Conservation (phyloP, 92 coral and sea anemone species). For the Montipora capitata region DNA sequence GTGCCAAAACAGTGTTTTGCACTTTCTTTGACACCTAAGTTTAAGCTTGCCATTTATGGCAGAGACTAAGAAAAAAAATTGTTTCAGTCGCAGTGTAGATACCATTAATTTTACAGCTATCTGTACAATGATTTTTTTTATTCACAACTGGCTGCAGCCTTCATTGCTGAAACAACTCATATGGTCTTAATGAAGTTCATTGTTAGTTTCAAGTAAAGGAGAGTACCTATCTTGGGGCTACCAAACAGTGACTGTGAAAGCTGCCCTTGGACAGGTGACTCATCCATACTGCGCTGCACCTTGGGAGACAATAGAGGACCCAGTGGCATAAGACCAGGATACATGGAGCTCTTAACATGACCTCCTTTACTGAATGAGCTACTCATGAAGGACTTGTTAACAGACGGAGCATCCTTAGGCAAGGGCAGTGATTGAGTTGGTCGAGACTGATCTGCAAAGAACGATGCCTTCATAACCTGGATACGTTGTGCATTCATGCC, state of each 20-base stretch:
- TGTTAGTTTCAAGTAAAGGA: neutral
- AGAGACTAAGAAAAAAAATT: no score
- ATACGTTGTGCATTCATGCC: slow-evolving; percentile 98
- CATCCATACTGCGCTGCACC: slow-evolving; percentile 64
- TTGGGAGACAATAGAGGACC: slow-evolving; percentile 82
- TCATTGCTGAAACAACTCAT: no score
- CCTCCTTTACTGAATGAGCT: slow-evolving; percentile 53
- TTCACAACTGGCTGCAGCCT: no score
- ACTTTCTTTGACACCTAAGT: no score
- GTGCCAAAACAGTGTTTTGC: no score
- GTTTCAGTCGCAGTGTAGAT: no score
- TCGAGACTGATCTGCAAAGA: slow-evolving; percentile 90
- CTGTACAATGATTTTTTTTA: no score
- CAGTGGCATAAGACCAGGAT: slow-evolving; percentile 39
- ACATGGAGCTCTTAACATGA: slow-evolving; percentile 48
- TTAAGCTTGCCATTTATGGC: no score
- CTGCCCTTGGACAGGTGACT: slow-evolving; percentile 30
- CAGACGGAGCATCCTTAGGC: slow-evolving; percentile 46
- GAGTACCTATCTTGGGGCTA: slow-evolving; percentile 86
- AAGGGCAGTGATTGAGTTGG: slow-evolving; percentile 15
- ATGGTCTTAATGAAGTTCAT: no score
- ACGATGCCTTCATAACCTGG: slow-evolving; percentile 99
- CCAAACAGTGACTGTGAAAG: slow-evolving; percentile 80
- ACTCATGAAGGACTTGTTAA: slow-evolving; percentile 66
- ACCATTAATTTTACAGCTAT: no score